Percentiles rank a stretch among this genome's conserved stretches.
Conservation (phyloP, 2,797 vertebrate species). For the Hemitrygon akajei region DNA sequence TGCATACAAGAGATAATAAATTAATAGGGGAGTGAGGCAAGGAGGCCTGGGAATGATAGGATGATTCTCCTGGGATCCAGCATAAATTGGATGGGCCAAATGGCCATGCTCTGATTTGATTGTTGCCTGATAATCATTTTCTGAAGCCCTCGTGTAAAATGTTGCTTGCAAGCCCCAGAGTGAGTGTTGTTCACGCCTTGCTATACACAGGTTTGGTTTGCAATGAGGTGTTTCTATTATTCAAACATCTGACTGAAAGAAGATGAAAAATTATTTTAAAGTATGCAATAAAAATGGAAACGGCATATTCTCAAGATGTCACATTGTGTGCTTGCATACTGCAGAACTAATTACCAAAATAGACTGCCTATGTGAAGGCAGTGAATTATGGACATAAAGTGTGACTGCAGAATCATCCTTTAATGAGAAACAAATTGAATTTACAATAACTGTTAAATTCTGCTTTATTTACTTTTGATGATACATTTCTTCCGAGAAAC, state of each 20-base stretch:
- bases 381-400: background rate
- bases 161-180: too few relatives aligned
- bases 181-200: background rate
- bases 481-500: background rate
- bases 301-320: background rate
- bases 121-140: too few relatives aligned
- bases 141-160: too few relatives aligned
- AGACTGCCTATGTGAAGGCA: background rate
- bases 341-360: background rate
- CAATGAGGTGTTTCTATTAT: background rate
- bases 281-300: background rate
- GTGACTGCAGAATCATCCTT: background rate
- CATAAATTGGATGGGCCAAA: too few relatives aligned
- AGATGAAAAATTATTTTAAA: background rate
- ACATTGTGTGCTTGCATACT: background rate
- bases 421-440: background rate
- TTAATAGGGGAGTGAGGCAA: too few relatives aligned
- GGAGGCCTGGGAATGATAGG: too few relatives aligned
- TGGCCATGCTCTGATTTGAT: too few relatives aligned
- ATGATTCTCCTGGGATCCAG: too few relatives aligned
- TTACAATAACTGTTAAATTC: background rate
- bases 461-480: background rate
- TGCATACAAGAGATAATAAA: too few relatives aligned
- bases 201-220: background rate
- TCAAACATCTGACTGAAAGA: background rate